phyloP scores from a whole-genome alignment of 2,797 vertebrate genomes.

The Onychomys torridus region DNA sequence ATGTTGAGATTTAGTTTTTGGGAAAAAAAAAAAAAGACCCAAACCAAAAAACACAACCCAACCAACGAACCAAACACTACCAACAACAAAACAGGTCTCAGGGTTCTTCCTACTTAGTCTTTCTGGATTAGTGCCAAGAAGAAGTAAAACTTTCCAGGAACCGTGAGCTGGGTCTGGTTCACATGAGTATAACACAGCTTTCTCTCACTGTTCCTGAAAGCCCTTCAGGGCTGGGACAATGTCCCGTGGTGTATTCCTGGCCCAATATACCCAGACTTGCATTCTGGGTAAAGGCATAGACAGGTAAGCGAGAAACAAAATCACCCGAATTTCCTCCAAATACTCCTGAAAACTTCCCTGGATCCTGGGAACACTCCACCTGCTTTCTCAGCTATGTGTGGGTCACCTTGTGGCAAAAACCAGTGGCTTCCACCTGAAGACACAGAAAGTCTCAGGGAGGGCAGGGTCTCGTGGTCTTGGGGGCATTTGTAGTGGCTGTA shows the following conservation, averaged over 20 bases:
- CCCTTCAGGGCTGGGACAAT: neutral
- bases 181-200: neutral
- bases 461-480: rapidly evolving
- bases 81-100: neutral
- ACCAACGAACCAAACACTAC: neutral
- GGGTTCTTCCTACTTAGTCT: constrained; percentile 49
- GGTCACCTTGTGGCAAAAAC: neutral
- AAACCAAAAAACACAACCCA: neutral
- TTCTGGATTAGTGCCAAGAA: constrained; percentile 36
- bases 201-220: neutral
- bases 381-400: rapidly evolving
- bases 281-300: neutral
- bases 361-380: neutral
- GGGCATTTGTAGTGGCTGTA: neutral
- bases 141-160: constrained; percentile 61
- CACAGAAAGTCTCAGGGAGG: neutral
- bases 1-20: constrained; percentile 25
- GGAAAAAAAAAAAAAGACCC: neutral
- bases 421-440: neutral
- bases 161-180: neutral
- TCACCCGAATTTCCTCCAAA: neutral
- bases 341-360: neutral
- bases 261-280: neutral
- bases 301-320: neutral
- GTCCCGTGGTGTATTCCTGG: rapidly evolving